Conservation (phyloP, 1,140 invertebrate genomes). For the Eupristina koningsbergeri region DNA sequence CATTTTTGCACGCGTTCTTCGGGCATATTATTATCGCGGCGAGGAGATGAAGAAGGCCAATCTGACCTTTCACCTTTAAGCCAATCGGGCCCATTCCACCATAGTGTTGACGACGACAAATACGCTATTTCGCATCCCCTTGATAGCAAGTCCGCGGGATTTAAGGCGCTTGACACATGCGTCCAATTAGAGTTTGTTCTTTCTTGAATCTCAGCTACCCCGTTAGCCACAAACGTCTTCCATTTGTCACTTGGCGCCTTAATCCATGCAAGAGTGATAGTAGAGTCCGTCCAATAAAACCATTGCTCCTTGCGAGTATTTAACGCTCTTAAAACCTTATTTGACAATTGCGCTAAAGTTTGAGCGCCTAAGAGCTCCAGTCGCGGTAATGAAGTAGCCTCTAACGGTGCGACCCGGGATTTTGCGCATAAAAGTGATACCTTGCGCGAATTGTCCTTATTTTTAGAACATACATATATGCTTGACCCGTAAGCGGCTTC, state of each 20-base stretch:
- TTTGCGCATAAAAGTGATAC: conserved; percentile 51
- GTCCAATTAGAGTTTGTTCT: conserved; percentile 31
- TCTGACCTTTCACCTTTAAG: background rate
- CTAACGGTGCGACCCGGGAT: conserved; percentile 55
- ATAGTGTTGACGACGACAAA: conserved; percentile 46
- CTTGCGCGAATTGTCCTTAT: background rate
- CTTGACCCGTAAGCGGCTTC: conserved; percentile 54
- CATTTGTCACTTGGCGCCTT: background rate
- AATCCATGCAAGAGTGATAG: conserved; percentile 28
- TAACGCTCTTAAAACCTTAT: conserved; percentile 19
- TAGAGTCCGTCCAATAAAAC: conserved; percentile 23
- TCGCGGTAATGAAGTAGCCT: conserved; percentile 45
- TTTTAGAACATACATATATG: conserved; percentile 46
- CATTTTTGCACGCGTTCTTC: background rate
- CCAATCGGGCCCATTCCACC: conserved; percentile 56
- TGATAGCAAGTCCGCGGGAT: conserved; percentile 36
- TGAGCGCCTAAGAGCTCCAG: conserved; percentile 45
- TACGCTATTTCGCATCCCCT: conserved; percentile 5
- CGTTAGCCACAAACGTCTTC: conserved; percentile 40
- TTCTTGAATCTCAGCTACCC: conserved; percentile 37
- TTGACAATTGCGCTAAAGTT: background rate
- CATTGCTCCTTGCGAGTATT: background rate
- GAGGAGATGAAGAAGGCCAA: background rate
- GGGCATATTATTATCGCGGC: background rate
- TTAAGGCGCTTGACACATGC: conserved; percentile 25